These are phyloP conservation scores for Polymixis lichenea DNA, from an alignment of 2,888 invertebrate species.

Conservation along the genomic window DNA sequence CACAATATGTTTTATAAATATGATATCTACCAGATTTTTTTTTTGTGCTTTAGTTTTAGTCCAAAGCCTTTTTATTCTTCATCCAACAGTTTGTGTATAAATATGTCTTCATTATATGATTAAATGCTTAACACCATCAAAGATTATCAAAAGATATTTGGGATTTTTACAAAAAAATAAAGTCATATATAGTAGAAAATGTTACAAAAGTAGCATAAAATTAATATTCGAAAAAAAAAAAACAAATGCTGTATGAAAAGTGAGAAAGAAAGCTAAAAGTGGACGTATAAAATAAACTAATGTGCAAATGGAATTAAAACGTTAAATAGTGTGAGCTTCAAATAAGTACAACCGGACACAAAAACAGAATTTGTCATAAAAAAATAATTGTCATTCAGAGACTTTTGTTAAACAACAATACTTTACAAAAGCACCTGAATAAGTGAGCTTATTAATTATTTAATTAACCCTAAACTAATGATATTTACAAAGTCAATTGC, in stretches of 20 bases:
- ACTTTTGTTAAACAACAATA: constrained; percentile 50
- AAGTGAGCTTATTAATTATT: constrained; percentile 40
- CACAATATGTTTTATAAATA: constrained; percentile 24
- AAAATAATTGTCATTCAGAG: constrained; percentile 42
- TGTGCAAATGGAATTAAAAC: neutral
- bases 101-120: constrained; percentile 48
- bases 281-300: neutral
- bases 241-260: neutral
- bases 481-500: constrained; percentile 59
- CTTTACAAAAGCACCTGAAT: constrained; percentile 60
- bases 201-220: constrained; percentile 25
- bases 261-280: neutral
- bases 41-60: constrained; percentile 60
- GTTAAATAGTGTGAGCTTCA: neutral
- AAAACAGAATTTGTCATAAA: constrained; percentile 4
- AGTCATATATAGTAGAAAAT: neutral
- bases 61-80: constrained; percentile 60
- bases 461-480: constrained; percentile 25
- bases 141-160: constrained; percentile 34
- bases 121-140: constrained; percentile 26
- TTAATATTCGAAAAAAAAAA: neutral
- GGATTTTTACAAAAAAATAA: constrained; percentile 19
- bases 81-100: constrained; percentile 52
- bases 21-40: constrained; percentile 47
- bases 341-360: constrained; percentile 22